These are phyloP conservation scores for Drosophila algonquin DNA, from an alignment of 2,888 invertebrate species.

Conservation along the genomic window DNA sequence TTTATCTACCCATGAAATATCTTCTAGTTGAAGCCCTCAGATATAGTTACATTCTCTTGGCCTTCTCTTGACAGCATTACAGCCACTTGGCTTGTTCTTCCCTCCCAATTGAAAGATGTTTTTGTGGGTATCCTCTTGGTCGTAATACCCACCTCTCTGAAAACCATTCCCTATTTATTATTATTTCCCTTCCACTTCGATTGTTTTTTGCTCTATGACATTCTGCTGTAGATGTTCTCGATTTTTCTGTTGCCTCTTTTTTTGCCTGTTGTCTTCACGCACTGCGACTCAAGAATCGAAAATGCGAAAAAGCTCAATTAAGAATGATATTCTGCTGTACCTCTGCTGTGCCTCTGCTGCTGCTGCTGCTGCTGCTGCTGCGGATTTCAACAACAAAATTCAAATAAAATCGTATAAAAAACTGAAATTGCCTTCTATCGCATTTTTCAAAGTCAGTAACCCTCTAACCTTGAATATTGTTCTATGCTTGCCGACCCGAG, in stretches of 20 bases:
- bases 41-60: too few relatives aligned
- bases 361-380: conserved; percentile 22
- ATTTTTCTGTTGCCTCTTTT: conserved; percentile 14
- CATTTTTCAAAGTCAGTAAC: conserved; percentile 82
- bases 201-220: conserved; percentile 39
- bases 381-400: conserved; percentile 18
- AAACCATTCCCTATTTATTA: neutral
- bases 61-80: too few relatives aligned
- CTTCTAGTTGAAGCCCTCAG: too few relatives aligned
- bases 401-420: conserved; percentile 24
- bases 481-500: conserved; percentile 57
- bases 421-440: conserved; percentile 68
- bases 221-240: conserved; percentile 10
- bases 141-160: neutral
- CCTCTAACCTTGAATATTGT: conserved; percentile 82
- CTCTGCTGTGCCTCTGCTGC: conserved; percentile 2
- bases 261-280: conserved; percentile 50
- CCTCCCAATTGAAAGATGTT: too few relatives aligned
- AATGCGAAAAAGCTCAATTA: conserved; percentile 68
- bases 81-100: too few relatives aligned
- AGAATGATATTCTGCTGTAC: conserved; percentile 31
- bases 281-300: conserved; percentile 59
- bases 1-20: too few relatives aligned
- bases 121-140: neutral
- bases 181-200: conserved; percentile 46